A percentile compares a stretch with the other conserved stretches of the same genome.
These are phyloP conservation scores for Drosophila putrida DNA, from an alignment of 2,888 invertebrate species.

Conservation along the genomic window DNA sequence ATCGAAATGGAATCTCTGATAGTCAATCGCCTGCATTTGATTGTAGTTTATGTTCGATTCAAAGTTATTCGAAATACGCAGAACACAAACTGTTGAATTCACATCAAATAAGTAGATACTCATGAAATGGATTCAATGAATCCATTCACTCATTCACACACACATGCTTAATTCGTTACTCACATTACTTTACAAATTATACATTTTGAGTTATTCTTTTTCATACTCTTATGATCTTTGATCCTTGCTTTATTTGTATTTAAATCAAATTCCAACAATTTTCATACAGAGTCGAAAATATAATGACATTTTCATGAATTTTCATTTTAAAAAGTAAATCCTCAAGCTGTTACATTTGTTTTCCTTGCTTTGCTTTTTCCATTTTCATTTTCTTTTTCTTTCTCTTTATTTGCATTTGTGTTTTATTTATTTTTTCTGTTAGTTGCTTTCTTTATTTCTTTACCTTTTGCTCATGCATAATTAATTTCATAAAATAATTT, in stretches of 20 bases:
- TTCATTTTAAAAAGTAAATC: constrained; percentile 23
- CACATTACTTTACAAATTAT: not conserved
- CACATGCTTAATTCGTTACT: not conserved
- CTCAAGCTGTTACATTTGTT: not conserved
- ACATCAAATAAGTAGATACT: not conserved
- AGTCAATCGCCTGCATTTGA: constrained; percentile 39
- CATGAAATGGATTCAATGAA: too few relatives aligned
- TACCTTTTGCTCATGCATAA: constrained; percentile 63
- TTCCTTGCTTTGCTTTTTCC: constrained; percentile 11
- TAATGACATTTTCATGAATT: constrained; percentile 44
- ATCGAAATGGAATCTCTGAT: constrained; percentile 33
- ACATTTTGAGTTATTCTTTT: not conserved
- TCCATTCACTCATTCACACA: not conserved
- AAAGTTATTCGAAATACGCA: constrained; percentile 16
- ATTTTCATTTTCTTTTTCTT: constrained; percentile 2
- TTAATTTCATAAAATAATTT: constrained; percentile 71
- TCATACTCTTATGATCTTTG: not conserved
- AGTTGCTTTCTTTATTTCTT: constrained; percentile 19
- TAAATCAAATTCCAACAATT: constrained; percentile 32
- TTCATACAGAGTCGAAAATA: constrained; percentile 8
- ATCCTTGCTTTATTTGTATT: constrained; percentile 6
- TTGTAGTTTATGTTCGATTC: constrained; percentile 25
- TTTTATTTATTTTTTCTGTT: not conserved
- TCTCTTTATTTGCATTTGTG: constrained; percentile 30
- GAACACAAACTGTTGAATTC: constrained; percentile 32